Evolutionary conservation across 2,113 vertebrate species (phyloP).

Genomic region (Nyctereutes procyonoides): DNA sequence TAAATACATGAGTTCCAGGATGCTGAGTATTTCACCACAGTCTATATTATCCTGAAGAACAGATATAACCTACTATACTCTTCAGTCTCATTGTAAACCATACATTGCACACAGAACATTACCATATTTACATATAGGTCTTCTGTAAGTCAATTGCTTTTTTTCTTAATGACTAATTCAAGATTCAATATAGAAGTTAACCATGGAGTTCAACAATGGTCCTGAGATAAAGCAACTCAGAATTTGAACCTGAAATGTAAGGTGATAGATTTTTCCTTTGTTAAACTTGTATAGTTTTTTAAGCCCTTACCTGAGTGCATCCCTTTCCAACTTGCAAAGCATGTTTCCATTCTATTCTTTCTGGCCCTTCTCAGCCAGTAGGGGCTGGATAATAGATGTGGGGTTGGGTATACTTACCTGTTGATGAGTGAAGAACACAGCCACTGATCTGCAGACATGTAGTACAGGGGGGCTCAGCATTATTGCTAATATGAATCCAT

Average conservation of each 20-base stretch:
- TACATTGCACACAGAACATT: background rate
- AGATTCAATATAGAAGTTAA: background rate
- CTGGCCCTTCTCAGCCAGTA: rapidly evolving
- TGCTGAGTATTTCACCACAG: background rate
- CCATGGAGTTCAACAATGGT: background rate
- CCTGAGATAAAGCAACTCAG: background rate
- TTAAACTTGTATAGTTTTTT: background rate
- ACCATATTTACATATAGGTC: background rate
- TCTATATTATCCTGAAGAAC: background rate
- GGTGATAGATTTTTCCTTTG: background rate
- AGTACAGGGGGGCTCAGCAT: background rate
- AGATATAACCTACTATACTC: background rate
- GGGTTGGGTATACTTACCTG: too few species aligned
- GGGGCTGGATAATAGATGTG: background rate
- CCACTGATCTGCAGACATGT: background rate
- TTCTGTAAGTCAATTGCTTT: background rate
- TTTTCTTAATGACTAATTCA: background rate
- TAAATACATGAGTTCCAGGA: background rate
- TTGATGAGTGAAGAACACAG: background rate
- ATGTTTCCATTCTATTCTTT: background rate
- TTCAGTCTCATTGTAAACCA: background rate
- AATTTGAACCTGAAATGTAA: background rate
- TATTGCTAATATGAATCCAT: too few species aligned
- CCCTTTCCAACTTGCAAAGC: background rate
- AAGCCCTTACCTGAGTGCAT: background rate